These are phyloP conservation scores for Helostoma temminkii DNA, from an alignment of 2,797 vertebrate species.

Conservation along the genomic window DNA sequence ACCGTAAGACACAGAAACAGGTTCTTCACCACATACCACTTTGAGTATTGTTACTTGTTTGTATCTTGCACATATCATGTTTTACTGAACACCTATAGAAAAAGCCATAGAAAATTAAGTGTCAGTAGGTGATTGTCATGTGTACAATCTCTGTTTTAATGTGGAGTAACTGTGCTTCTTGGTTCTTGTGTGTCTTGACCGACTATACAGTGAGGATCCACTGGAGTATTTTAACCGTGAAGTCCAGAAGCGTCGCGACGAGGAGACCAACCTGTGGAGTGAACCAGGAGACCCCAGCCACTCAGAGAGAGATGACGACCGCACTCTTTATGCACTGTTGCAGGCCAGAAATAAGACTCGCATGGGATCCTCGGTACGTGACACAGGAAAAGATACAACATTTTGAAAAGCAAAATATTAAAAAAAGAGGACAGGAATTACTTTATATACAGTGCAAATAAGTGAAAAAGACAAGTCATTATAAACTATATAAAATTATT, in stretches of 20 bases:
- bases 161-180: neutral
- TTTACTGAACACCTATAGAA: neutral
- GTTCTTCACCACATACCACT: neutral
- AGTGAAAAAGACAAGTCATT: neutral
- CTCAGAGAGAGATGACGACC: conserved; percentile 86
- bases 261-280: conserved; percentile 89
- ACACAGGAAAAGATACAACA: neutral
- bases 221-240: conserved; percentile 87
- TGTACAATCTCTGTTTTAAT: neutral
- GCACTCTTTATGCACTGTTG: conserved; percentile 81
- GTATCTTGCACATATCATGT: neutral
- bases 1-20: conserved; percentile 66
- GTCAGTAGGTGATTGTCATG: neutral
- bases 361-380: conserved; percentile 83
- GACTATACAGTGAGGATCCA: conserved; percentile 76
- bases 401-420: too few species aligned
- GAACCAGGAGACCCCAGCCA: conserved; percentile 86
- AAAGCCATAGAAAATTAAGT: neutral
- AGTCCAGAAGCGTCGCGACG: conserved; percentile 85
- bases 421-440: too few species aligned
- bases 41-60: neutral
- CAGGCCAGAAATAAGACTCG: conserved; percentile 84
- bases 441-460: neutral
- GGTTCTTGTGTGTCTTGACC: conserved; percentile 22
- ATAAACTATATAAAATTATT: neutral